Conservation (phyloP, 1,140 invertebrate genomes). For the Magallana gigas region DNA sequence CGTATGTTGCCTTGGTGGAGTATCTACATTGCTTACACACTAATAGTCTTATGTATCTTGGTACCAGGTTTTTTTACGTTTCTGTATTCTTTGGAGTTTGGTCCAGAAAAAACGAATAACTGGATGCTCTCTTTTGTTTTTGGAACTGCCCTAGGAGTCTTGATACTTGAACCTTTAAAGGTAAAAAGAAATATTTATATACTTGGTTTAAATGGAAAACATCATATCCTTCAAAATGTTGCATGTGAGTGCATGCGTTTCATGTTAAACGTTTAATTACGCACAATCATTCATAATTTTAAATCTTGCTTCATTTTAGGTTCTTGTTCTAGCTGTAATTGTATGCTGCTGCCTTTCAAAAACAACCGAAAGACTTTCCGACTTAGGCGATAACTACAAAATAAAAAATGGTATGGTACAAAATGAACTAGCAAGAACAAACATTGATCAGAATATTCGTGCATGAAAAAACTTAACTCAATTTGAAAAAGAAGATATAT, state of each 20-base stretch:
- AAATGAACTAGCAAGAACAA: too few species aligned
- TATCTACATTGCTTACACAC: constrained; percentile 44
- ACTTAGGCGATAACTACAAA: background rate
- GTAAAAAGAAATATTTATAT: background rate
- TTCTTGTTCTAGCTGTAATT: background rate
- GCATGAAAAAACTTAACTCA: too few species aligned
- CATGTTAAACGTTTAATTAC: background rate
- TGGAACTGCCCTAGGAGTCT: constrained; percentile 30
- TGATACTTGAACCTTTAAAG: constrained; percentile 51
- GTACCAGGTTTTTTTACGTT: constrained; percentile 41
- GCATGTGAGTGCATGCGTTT: background rate
- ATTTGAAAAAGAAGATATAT: too few species aligned
- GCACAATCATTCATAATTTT: background rate
- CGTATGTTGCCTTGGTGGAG: constrained; percentile 49
- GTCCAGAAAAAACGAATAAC: constrained; percentile 41
- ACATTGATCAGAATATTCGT: too few species aligned
- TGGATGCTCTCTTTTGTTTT: constrained; percentile 50
- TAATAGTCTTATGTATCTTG: constrained; percentile 31
- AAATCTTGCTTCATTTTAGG: background rate
- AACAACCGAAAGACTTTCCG: background rate
- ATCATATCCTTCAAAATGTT: too few species aligned
- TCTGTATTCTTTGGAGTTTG: constrained; percentile 51
- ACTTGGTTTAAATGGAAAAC: too few species aligned
- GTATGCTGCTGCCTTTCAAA: background rate
- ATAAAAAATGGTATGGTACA: background rate